Conservation (phyloP, 2,113 vertebrate genomes). For the Tapirus terrestris region DNA sequence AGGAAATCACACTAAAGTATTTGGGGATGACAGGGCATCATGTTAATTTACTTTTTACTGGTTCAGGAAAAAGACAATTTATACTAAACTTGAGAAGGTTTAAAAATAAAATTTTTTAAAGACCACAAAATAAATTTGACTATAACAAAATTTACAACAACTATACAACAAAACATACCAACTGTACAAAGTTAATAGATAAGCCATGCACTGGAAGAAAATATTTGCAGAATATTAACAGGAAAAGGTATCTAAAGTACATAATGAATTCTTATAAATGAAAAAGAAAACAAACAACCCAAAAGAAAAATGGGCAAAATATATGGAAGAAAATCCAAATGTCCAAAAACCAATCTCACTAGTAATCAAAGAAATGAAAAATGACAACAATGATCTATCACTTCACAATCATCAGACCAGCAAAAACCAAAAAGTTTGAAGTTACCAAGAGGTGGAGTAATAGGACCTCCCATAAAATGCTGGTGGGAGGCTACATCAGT, state of each 20-base stretch:
- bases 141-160: background rate
- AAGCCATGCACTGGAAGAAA: background rate
- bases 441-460: background rate
- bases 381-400: background rate
- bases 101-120: constrained; percentile 22
- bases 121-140: background rate
- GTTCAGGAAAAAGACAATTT: background rate
- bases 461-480: background rate
- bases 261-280: background rate
- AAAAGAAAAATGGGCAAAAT: background rate
- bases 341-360: background rate
- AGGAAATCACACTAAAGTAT: background rate
- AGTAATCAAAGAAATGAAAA: constrained; percentile 13
- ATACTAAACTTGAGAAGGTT: background rate
- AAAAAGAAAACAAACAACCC: background rate
- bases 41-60: background rate
- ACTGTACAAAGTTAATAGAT: background rate
- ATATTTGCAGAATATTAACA: background rate
- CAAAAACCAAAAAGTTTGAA: background rate
- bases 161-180: background rate
- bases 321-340: constrained; percentile 22
- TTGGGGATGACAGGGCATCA: background rate
- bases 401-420: background rate
- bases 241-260: background rate
- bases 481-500: background rate